Evolutionary conservation across 2,113 vertebrate genomes (phyloP).

Genomic region (Dryoscopus gambensis): DNA sequence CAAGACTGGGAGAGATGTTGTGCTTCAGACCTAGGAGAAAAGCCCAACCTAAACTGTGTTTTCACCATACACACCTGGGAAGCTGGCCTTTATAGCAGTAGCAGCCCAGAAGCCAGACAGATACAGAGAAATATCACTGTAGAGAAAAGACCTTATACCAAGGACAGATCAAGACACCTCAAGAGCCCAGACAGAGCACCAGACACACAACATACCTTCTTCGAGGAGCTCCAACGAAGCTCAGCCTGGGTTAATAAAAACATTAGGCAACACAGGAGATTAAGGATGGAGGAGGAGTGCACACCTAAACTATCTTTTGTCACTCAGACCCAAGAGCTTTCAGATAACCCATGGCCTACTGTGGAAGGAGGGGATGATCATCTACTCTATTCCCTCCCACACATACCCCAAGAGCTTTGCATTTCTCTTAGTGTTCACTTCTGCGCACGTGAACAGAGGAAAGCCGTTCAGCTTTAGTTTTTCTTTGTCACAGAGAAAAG

Average conservation of each 20-base stretch:
- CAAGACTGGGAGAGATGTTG: not conserved
- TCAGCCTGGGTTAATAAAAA: constrained; percentile 27
- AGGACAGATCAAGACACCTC: not conserved
- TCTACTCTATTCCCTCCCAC: not conserved
- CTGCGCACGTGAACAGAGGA: not conserved
- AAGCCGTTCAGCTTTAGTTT: not conserved
- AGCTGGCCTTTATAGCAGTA: not conserved
- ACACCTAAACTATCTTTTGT: not conserved
- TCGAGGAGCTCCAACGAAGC: not conserved
- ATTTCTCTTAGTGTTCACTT: not conserved
- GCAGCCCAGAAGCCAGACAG: constrained; percentile 14
- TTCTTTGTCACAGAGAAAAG: not conserved
- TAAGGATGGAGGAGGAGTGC: not conserved
- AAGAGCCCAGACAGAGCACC: constrained; percentile 28
- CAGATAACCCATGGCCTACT: not conserved
- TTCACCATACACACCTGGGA: not conserved
- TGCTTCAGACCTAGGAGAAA: not conserved
- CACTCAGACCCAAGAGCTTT: not conserved
- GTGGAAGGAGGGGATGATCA: not conserved
- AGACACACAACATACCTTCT: not conserved
- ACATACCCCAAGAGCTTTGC: not conserved
- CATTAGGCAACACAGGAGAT: not conserved
- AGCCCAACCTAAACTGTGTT: not conserved
- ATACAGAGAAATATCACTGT: constrained; percentile 8
- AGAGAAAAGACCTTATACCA: not conserved